Evolutionary conservation across 92 coral and sea anemone species (phyloP), one percentile per base, ranked within the genome.

Genomic region (Phymanthus crucifer): DNA sequence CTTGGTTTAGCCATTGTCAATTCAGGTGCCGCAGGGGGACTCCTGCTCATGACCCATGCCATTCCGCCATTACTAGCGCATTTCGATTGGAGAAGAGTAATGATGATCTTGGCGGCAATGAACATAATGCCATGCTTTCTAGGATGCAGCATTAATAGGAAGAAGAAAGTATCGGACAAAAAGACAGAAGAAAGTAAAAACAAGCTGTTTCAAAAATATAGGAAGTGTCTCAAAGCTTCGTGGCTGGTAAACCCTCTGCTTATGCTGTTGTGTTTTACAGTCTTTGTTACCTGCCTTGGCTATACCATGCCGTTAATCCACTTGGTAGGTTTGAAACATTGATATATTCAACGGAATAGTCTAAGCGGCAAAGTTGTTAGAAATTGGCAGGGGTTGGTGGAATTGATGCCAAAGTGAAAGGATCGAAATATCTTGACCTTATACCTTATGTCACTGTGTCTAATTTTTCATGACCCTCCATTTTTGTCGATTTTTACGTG

Each of bases 271-370:
- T 32, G 66, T 64, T 21, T 47, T 29, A 64, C 65, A 40, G 46
- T 27, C 19, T 14, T 46, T 17, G 66, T 83, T 43, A 27, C 26
- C 7, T 54, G 13, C 24, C 27, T 75, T 37, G 86, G 67, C 1
- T 70, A 74, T 27, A 29, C 11, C 33, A 83, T 75, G 79, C 86
- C 86, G 5, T n/a, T 50, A 45, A 26, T 83, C 12, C 86, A 83
- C 29, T 65, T 83, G 80, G 86, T 83, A 65, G 0, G 86, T 74
- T 32, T 32, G 9, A 43, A 43, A 43, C 14, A 38, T 57, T 1
- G 17, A 57, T 14, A n/a, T n/a, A n/a, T n/a, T n/a, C n/a, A n/a
- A n/a, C n/a, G n/a, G n/a, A n/a, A n/a, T n/a, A n/a, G n/a, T n/a
- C n/a, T n/a, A n/a, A n/a, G n/a, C n/a, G n/a, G n/a, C n/a, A n/a